Evolutionary conservation across 2,113 vertebrate species (phyloP).

Genomic region (Sinocyclocheilus rhinocerous): DNA sequence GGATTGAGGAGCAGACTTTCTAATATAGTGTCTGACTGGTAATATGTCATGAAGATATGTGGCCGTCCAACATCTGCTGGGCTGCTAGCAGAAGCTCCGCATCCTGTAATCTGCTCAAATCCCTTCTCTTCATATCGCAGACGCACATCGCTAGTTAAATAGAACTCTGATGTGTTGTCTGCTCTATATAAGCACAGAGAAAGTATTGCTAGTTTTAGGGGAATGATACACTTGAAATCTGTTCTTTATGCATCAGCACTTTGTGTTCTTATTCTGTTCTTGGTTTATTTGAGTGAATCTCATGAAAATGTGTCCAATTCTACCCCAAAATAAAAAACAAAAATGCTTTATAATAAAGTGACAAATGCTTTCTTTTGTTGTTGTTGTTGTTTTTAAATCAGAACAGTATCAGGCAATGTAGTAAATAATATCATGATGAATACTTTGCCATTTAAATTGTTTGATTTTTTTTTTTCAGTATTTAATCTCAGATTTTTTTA

Average conservation of each 20-base stretch:
- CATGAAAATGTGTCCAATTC: background rate
- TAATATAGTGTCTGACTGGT: constrained; percentile 44
- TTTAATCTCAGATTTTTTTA: too few relatives aligned
- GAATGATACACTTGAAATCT: background rate
- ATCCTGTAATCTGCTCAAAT: constrained; percentile 72
- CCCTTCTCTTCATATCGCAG: constrained; percentile 62
- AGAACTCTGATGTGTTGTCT: constrained; percentile 27
- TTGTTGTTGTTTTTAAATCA: too few relatives aligned
- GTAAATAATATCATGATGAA: too few relatives aligned
- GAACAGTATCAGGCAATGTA: too few relatives aligned
- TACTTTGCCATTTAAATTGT: too few relatives aligned
- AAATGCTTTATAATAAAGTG: too few relatives aligned
- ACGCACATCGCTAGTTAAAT: constrained; percentile 45
- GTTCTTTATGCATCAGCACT: background rate
- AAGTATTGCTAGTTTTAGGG: constrained; percentile 27
- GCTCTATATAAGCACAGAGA: background rate
- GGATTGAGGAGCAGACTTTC: constrained; percentile 19
- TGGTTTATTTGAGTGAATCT: background rate
- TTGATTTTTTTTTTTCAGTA: too few relatives aligned
- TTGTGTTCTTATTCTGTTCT: background rate
- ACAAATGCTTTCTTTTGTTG: too few relatives aligned
- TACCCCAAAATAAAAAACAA: too few relatives aligned
- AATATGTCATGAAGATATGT: constrained; percentile 43
- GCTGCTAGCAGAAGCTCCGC: constrained; percentile 62
- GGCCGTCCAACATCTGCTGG: constrained; percentile 69